These are phyloP conservation scores for Drosophila jambulina DNA, from an alignment of 1,140 invertebrate genomes.

Conservation along the genomic window DNA sequence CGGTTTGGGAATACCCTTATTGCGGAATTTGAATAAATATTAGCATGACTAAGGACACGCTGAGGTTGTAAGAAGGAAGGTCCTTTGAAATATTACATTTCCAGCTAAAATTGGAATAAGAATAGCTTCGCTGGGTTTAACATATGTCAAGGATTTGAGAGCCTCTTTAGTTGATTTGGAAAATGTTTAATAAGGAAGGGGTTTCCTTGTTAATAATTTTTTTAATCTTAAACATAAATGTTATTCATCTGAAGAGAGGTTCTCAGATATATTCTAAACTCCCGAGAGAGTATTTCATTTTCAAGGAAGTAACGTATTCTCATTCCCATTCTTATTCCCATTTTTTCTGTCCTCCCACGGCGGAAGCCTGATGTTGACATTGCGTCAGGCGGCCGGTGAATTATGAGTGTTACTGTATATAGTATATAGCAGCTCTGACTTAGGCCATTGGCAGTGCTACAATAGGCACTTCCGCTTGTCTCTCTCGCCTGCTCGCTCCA, in stretches of 20 bases:
- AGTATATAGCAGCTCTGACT: constrained; percentile 28
- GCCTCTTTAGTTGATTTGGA: neutral
- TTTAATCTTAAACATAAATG: neutral
- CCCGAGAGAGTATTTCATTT: constrained; percentile 7
- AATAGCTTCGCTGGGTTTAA: neutral
- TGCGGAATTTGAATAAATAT: constrained; percentile 36
- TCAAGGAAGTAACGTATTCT: neutral
- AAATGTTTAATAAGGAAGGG: neutral
- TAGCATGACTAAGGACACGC: constrained; percentile 14
- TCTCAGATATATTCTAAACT: neutral
- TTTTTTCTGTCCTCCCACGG: constrained; percentile 4
- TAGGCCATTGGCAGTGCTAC: constrained; percentile 70
- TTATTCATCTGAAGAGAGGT: rapidly evolving
- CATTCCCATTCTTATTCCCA: neutral
- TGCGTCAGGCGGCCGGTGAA: constrained; percentile 70
- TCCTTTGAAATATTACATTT: neutral
- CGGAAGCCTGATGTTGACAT: constrained; percentile 77
- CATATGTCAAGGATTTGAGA: neutral
- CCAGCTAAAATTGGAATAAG: neutral
- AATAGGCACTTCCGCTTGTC: constrained; percentile 71
- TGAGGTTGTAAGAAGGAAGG: neutral
- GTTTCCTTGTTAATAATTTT: neutral
- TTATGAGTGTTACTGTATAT: constrained; percentile 55
- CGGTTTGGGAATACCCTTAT: constrained; percentile 22
- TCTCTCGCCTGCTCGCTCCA: neutral